Base-by-base conservation (phyloP, 2,113 vertebrate genomes). In the Acanthisitta chloris region DNA sequence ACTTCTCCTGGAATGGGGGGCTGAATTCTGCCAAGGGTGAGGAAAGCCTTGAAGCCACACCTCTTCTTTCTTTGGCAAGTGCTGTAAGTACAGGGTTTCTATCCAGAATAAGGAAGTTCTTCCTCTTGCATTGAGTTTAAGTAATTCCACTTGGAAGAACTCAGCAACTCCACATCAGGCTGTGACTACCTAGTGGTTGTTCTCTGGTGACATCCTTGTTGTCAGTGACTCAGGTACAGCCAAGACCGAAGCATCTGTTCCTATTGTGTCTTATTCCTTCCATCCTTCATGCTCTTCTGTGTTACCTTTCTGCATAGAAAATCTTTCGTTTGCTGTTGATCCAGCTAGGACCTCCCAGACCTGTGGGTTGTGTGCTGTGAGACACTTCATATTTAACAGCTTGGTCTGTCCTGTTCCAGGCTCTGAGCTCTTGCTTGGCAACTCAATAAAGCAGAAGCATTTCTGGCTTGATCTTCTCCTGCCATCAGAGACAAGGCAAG, bases 291-390 rank as follows among this genome's bases (percentile, higher is more conserved):
- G 14, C 65, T 80, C 40, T 92, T 69, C 62, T 33, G 25, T 9
- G 12, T 45, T 79, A 33, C 45, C 5, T 45, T 64, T 80, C n/a
- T 88, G 28, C 25, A 16, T 31, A 40, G 51, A 76, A 13, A 58
- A 55, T 38, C 48, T 49, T 59, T 23, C 31, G 17, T 45, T 62
- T 52, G n/a, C 10, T n/a, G 14, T 21, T 49, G 25, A 34, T 20
- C 14, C 16, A 38, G 34, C 31, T 28, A 65, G 26, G 55, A 72
- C 29, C 10, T 71, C 67, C 36, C 31, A 46, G 42, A 42, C n/a
- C 46, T 54, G 16, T n/a, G n/a, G 40, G 23, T 16, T 49, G 26
- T 29, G n/a, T 0, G 1, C 34, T 46, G 34, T 0, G 2, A 54
- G 15, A 34, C 33, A 70, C 45, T 81, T 71, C 66, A 18, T 64